A percentile compares a stretch with the other conserved stretches of the same genome.
Conservation (phyloP, 1,140 invertebrate species). For the Drosophila insularis region DNA sequence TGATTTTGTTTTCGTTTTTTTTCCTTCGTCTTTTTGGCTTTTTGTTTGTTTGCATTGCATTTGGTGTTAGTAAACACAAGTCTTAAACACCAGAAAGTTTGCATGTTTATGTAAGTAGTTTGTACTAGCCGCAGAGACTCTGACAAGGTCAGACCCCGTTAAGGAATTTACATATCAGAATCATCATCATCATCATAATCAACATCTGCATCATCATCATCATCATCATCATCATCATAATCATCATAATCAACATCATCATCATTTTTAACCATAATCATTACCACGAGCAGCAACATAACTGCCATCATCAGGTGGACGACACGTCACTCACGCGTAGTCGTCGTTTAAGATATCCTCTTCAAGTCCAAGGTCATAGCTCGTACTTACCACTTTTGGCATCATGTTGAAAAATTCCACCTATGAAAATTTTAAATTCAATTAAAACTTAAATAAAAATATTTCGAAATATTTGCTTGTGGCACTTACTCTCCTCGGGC, state of each 20-base stretch:
- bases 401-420: background rate
- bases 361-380: conserved; percentile 7
- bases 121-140: conserved; percentile 2
- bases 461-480: background rate
- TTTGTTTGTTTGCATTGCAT: conserved; percentile 16
- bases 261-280: background rate
- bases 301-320: background rate
- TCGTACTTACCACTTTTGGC: background rate
- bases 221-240: background rate
- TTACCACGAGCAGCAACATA: background rate
- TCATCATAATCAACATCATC: background rate
- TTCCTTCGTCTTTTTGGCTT: background rate
- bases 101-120: conserved; percentile 16
- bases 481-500: background rate
- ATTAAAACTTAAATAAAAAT: background rate
- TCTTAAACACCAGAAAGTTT: conserved; percentile 14
- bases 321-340: conserved; percentile 4
- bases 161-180: background rate
- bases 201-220: too few species aligned
- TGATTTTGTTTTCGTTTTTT: background rate
- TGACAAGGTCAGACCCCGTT: conserved; percentile 15
- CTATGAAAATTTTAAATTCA: background rate
- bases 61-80: conserved; percentile 17
- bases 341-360: background rate
- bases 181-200: background rate